Evolutionary conservation across 2,113 vertebrate genomes (phyloP).

Genomic region (Bostrychus sinensis): DNA sequence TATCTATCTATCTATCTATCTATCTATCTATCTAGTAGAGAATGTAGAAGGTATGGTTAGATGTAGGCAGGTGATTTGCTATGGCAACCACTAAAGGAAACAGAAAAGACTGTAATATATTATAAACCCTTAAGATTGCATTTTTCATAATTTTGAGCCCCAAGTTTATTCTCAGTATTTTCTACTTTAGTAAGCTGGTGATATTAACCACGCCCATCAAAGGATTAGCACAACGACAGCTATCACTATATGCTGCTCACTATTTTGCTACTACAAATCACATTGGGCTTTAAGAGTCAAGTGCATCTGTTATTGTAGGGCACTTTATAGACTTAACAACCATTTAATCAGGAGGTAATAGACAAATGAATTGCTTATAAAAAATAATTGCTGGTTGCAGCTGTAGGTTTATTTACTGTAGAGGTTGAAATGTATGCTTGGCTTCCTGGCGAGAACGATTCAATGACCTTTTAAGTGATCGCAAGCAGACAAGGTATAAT

Average conservation of each 20-base stretch:
- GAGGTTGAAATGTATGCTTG: not conserved
- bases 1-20: too few species aligned
- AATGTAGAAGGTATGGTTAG: too few species aligned
- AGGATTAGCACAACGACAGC: too few species aligned
- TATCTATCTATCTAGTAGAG: too few species aligned
- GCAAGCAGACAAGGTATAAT: slow-evolving; percentile 19
- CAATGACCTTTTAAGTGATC: slow-evolving; percentile 49
- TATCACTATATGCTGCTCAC: too few species aligned
- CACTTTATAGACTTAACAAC: not conserved
- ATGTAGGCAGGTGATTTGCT: too few species aligned
- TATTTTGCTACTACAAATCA: not conserved
- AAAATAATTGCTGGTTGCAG: slow-evolving; percentile 11
- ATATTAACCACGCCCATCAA: slow-evolving; percentile 21
- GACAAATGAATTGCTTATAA: slow-evolving; percentile 7
- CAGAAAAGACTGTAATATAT: too few species aligned
- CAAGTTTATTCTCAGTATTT: too few species aligned
- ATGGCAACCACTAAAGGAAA: too few species aligned
- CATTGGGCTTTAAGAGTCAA: not conserved
- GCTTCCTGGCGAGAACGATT: slow-evolving; percentile 31
- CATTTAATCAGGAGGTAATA: slow-evolving; percentile 1
- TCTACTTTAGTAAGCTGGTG: too few species aligned
- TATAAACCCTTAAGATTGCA: too few species aligned
- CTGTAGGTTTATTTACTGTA: not conserved
- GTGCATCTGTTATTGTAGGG: not conserved
- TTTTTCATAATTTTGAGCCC: too few species aligned